Conservation (phyloP, 2,888 invertebrate genomes). For the Dryococelus australis region DNA sequence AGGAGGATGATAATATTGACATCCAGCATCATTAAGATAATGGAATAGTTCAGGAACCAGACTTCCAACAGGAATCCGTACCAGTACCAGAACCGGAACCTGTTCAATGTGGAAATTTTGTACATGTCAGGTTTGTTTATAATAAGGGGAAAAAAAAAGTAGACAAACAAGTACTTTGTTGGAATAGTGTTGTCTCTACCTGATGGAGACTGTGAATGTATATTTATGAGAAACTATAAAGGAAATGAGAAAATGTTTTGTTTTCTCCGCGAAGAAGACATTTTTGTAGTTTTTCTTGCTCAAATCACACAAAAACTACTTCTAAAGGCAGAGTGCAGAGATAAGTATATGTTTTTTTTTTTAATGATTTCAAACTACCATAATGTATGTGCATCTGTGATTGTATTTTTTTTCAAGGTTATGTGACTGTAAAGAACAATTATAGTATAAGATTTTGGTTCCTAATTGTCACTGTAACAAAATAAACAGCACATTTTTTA, state of each 20-base stretch:
- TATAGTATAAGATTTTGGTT: not conserved
- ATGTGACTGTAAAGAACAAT: not conserved
- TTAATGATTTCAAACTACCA: not conserved
- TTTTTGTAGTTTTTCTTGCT: not conserved
- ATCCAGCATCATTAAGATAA: not conserved
- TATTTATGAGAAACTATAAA: not conserved
- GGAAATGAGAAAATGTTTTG: not conserved
- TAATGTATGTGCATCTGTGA: not conserved
- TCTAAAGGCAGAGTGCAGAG: not conserved
- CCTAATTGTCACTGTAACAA: not conserved
- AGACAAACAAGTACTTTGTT: slow-evolving; percentile 10
- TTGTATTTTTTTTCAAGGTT: not conserved
- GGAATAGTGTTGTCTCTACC: not conserved
- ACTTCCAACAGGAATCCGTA: no score
- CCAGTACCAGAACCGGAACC: not conserved
- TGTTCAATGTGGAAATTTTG: not conserved
- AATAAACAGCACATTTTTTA: not conserved
- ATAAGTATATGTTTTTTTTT: not conserved
- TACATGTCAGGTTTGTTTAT: slow-evolving; percentile 11
- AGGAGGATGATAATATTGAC: slow-evolving; percentile 13
- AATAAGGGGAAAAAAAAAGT: not conserved
- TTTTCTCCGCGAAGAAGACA: not conserved
- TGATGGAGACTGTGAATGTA: not conserved
- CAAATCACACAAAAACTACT: not conserved
- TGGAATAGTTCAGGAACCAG: not conserved